Base-by-base conservation (phyloP, 2,888 invertebrate genomes). In the Drosophila eohydei region DNA sequence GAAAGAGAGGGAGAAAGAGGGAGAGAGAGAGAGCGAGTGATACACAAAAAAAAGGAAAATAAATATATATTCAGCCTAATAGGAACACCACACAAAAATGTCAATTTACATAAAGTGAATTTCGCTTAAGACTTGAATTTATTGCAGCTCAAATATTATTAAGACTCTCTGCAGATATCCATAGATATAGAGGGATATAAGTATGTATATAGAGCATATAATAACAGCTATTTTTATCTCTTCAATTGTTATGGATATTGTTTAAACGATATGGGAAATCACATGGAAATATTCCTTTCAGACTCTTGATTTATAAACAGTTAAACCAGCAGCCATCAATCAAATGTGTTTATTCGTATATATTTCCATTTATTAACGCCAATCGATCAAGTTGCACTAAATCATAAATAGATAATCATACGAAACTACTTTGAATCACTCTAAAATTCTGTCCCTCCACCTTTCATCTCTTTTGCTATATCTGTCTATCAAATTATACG, bases 41-140 rank as follows among this genome's bases (percentile, higher is more conserved):
- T 16, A 56, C 58, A 66, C 65, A 70, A 62, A 41, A 9, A 30
- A 30, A 61, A 32, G 9, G 5, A 41, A 36, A 8, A 40, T 26
- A 60, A 44, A 60, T 34, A 64, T 28, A 28, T 38, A 52, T 52
- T 52, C 51, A 52, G 4, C 54, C 52, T 38, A 38, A 38, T 54
- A 38, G 38, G 32, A 11, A 6, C 54, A 54, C 38, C 54, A 16
- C n/a, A 28, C 40, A 40, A 54, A 38, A 40, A 11, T 54, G 26
- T 54, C 38, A 28, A 38, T n/a, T 36, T 28, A 1, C 1, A n/a
- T 14, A 2, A 36, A 14, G 7, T 32, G 16, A 4, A 7, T 14
- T 12, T 5, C 43, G 14, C 14, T 2, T 3, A 0, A 28, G 8
- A 4, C 9, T 4, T n/a, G 4, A 9, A 30, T 9, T 28, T 8